These are phyloP conservation scores for Rhinoraja longicauda DNA, from an alignment of 2,797 vertebrate genomes.

Conservation along the genomic window DNA sequence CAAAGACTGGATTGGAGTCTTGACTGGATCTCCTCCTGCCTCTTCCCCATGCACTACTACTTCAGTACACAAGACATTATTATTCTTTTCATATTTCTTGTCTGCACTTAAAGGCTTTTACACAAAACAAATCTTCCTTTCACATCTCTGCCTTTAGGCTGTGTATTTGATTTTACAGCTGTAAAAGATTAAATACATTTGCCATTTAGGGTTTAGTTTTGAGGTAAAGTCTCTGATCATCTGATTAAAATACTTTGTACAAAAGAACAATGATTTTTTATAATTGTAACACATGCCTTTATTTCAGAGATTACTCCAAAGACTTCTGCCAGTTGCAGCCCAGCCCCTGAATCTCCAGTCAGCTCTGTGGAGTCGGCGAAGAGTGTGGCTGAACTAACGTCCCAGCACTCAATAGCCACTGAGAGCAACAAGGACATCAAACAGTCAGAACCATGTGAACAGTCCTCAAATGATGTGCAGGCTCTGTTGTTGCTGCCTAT, in stretches of 20 bases:
- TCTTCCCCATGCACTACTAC: background rate
- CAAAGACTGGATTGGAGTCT: background rate
- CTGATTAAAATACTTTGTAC: background rate
- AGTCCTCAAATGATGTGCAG: conserved; percentile 69
- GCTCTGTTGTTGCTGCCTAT: conserved; percentile 72
- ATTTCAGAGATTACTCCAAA: conserved; percentile 86
- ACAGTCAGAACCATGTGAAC: conserved; percentile 61
- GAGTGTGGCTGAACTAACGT: conserved; percentile 75
- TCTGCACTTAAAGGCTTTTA: background rate
- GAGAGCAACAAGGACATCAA: conserved; percentile 71
- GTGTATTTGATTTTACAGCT: background rate
- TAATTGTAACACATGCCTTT: background rate
- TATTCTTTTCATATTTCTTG: background rate
- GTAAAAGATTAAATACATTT: background rate
- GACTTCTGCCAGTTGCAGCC: conserved; percentile 91
- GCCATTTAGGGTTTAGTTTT: background rate
- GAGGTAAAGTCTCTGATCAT: background rate
- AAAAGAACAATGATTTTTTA: background rate
- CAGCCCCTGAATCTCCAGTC: conserved; percentile 85
- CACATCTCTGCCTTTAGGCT: background rate
- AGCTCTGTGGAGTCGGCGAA: conserved; percentile 90
- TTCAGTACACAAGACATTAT: background rate
- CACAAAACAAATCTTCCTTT: background rate
- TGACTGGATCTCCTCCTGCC: background rate
- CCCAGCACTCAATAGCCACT: conserved; percentile 72